Evolutionary conservation across 2,888 invertebrate species (phyloP).

Genomic region (Myopa testacea): DNA sequence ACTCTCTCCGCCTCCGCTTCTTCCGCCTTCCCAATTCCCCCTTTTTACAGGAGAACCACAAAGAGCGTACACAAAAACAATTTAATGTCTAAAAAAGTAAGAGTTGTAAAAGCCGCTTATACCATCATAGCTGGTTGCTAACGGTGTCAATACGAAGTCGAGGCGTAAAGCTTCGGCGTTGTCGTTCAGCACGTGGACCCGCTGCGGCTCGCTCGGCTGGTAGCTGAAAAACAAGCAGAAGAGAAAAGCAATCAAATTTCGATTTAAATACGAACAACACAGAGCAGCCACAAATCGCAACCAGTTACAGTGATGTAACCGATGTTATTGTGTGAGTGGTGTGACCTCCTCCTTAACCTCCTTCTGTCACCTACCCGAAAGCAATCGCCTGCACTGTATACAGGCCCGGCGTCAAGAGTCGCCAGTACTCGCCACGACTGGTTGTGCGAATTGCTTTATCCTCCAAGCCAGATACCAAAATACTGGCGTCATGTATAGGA

Average conservation of each 20-base stretch:
- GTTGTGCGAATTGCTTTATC: constrained; percentile 85
- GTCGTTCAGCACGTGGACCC: constrained; percentile 65
- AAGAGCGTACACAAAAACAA: neutral
- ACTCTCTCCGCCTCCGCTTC: too few species aligned
- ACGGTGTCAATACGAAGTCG: constrained; percentile 65
- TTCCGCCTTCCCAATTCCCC: too few species aligned
- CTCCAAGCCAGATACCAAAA: constrained; percentile 80
- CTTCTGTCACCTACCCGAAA: constrained; percentile 73
- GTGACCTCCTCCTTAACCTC: neutral
- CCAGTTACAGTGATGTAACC: constrained; percentile 5
- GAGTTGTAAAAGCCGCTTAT: constrained; percentile 66
- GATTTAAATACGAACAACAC: constrained; percentile 7
- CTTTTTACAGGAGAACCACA: neutral
- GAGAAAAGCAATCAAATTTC: constrained; percentile 39
- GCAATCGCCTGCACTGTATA: constrained; percentile 82
- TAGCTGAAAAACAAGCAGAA: constrained; percentile 67
- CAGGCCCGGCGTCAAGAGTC: constrained; percentile 87
- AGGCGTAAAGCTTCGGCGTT: constrained; percentile 63
- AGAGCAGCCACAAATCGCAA: constrained; percentile 26
- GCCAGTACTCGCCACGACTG: constrained; percentile 91
- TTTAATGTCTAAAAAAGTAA: constrained; percentile 64
- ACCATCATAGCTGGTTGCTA: constrained; percentile 65
- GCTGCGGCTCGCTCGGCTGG: constrained; percentile 67
- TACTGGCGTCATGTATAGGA: constrained; percentile 75
- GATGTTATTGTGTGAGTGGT: neutral